Base-by-base conservation (phyloP, 2,888 invertebrate genomes). In the Temnothorax ravouxi region DNA sequence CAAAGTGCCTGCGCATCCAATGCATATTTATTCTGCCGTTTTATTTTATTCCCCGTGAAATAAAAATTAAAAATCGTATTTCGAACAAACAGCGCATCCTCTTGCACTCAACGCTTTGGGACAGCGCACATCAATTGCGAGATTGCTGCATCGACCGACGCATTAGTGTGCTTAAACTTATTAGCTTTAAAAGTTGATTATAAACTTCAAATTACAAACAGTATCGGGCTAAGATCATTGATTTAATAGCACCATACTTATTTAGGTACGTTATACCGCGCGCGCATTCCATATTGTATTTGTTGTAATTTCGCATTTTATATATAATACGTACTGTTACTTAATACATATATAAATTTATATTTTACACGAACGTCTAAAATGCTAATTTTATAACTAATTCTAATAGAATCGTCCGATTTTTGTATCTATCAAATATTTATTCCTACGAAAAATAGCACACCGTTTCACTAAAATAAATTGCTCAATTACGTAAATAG, bases 1-100 rank as follows among this genome's bases (percentile, higher is more conserved):
- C 88, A 86, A 90, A 90, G 90, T 88, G 86, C 83, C 84, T 83
- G 77, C 85, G 85, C 85, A 86, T 83, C 80, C 84, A 72, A 75
- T 85, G 88, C 86, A 88, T 89, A 89, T 71, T 56, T 79, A 56
- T 71, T 34, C 13, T 15, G 11, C 44, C 71, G 29, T 44, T 44
- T 34, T 47, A 21, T 44, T 69, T 41, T 41, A 54, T 52, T 29
- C 29, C 15, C 15, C 9, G 67, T 25, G 13, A 41, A 54, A 67
- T 77, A 29, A 77, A 67, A 77, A 41, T 2, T 25, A 4, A 44
- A 44, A 61, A 47, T 15, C 2, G 6, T 18, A 3, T n/a, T 54
- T 25, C 9, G n/a, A n/a, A 15, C 41, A 77, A 77, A 67, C 50
- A 50, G 50, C 21, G 21, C 11, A 25, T 54, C 15, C 47, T 29